A percentile compares a stretch with the other conserved stretches of the same genome.
Evolutionary conservation across 1,140 invertebrate species (phyloP).

Genomic region (Meteorus sp.): DNA sequence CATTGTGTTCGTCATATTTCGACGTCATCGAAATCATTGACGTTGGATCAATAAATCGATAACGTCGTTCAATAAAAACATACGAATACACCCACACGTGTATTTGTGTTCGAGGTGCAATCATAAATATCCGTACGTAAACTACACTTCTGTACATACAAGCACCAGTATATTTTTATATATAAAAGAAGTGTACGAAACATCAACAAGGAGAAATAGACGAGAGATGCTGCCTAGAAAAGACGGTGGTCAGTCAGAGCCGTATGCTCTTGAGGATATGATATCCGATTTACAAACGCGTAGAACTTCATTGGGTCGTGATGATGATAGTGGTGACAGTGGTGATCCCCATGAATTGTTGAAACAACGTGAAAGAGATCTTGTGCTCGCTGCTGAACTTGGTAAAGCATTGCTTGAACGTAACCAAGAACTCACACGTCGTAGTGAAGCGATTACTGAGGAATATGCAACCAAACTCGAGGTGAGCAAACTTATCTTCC

Average conservation of each 20-base stretch:
- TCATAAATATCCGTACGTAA: no score
- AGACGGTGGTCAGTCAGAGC: constrained; percentile 57
- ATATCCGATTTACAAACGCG: constrained; percentile 51
- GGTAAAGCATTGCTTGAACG: constrained; percentile 93
- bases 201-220: constrained; percentile 28
- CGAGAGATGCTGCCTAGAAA: constrained; percentile 59
- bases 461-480: constrained; percentile 92
- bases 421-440: constrained; percentile 87
- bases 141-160: neutral
- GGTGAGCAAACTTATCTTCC: constrained; percentile 65
- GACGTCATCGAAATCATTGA: constrained; percentile 3
- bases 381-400: constrained; percentile 89
- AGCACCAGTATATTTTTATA: neutral
- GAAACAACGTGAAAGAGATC: constrained; percentile 89
- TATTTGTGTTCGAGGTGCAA: no score
- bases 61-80: neutral
- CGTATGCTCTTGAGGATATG: constrained; percentile 64
- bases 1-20: neutral
- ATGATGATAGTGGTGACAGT: constrained; percentile 59
- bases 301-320: constrained; percentile 44
- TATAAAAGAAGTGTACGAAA: neutral
- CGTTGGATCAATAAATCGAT: constrained; percentile 15
- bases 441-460: constrained; percentile 82
- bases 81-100: neutral
- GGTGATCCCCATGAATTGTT: constrained; percentile 83